Percentiles rank a stretch among this genome's conserved stretches.
These are phyloP conservation scores for Bos indicus DNA, from an alignment of 2,113 vertebrate genomes.

Conservation along the genomic window DNA sequence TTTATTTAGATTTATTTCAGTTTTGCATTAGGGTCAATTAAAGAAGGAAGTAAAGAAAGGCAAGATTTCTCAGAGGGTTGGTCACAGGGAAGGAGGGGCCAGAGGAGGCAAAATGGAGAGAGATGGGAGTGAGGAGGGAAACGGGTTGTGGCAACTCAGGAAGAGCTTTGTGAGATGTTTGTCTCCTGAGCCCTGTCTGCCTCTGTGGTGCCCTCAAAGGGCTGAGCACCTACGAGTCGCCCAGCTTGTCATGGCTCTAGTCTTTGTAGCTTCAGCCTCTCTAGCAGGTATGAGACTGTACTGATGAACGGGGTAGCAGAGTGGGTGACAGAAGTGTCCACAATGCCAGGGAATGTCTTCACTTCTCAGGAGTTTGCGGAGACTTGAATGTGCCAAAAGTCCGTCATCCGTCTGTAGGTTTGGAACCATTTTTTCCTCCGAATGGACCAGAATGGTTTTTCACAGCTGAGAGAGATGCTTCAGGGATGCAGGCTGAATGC, in stretches of 20 bases:
- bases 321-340: neutral
- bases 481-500: neutral
- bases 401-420: neutral
- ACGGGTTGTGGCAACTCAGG: fast-evolving
- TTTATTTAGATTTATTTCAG: constrained; percentile 9
- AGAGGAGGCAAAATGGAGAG: neutral
- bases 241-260: neutral
- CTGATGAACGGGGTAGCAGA: neutral
- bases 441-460: neutral
- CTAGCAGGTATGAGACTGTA: neutral
- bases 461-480: neutral
- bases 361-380: neutral
- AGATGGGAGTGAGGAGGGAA: neutral
- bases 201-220: neutral
- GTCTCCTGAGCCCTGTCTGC: neutral
- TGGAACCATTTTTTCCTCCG: neutral
- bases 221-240: neutral
- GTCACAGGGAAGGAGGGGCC: neutral
- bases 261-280: neutral
- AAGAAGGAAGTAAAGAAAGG: neutral
- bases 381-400: neutral
- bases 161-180: neutral
- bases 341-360: neutral
- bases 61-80: neutral
- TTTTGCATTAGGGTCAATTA: neutral